Evolutionary conservation across 2,113 vertebrate genomes (phyloP).

Genomic region (Columbina picui): DNA sequence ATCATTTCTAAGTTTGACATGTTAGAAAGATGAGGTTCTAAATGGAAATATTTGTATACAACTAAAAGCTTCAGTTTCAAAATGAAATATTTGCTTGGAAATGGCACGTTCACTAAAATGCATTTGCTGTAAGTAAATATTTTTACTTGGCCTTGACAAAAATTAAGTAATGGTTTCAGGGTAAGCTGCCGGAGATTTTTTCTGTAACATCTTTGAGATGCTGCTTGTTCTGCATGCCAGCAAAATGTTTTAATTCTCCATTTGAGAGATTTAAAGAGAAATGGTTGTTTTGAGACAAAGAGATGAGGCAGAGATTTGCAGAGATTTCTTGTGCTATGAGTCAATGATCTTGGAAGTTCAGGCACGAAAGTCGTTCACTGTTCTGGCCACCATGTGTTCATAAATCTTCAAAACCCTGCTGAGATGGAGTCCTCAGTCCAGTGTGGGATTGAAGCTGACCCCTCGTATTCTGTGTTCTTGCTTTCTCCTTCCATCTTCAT

Average conservation of each 20-base stretch:
- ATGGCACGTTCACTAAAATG: not conserved
- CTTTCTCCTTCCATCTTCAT: not conserved
- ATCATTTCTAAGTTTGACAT: not conserved
- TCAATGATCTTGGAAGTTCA: slow-evolving; percentile 7
- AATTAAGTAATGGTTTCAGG: not conserved
- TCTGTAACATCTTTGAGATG: not conserved
- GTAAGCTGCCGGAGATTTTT: not conserved
- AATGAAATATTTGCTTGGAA: slow-evolving; percentile 12
- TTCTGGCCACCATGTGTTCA: not conserved
- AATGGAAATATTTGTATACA: not conserved
- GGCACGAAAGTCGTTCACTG: not conserved
- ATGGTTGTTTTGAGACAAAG: slow-evolving; percentile 3
- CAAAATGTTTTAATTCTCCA: not conserved
- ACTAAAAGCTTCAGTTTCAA: not conserved
- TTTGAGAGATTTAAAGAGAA: not conserved
- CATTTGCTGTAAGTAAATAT: not conserved
- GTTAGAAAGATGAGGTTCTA: not conserved
- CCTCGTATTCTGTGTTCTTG: not conserved
- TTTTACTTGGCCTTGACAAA: not conserved
- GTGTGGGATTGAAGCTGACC: not conserved
- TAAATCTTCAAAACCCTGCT: not conserved
- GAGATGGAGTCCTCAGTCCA: not conserved
- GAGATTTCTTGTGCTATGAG: not conserved
- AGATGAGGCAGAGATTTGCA: slow-evolving; percentile 21
- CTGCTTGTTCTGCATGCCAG: not conserved